phyloP scores from a whole-genome alignment of 2,113 vertebrate species.

The Labeo catla region DNA sequence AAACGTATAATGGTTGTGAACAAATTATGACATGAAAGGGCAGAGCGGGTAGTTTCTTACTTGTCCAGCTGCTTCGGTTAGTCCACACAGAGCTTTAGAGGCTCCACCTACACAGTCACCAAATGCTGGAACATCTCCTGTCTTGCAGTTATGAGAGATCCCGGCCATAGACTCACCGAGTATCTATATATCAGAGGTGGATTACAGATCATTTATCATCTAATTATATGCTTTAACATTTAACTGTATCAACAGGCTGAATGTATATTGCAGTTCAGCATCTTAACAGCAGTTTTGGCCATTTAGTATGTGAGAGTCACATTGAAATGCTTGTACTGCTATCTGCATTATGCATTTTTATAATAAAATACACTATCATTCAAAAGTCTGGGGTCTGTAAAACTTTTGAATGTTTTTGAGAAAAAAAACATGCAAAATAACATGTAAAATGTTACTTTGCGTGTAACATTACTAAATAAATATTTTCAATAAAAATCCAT shows the following conservation, averaged over 20 bases:
- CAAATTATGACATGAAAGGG: no score
- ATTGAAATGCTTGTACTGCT: not conserved
- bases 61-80: constrained; percentile 97
- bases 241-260: not conserved
- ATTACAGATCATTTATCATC: not conserved
- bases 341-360: not conserved
- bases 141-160: constrained; percentile 97
- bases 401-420: not conserved
- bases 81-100: constrained; percentile 94
- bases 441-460: not conserved
- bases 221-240: not conserved
- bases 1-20: not conserved
- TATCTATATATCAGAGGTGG: constrained; percentile 69
- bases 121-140: constrained; percentile 89
- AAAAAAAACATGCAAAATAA: not conserved
- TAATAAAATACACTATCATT: not conserved
- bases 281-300: not conserved
- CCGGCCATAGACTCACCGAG: constrained; percentile 97
- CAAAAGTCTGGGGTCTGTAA: not conserved
- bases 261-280: not conserved
- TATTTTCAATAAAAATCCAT: not conserved
- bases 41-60: constrained; percentile 69
- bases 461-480: not conserved
- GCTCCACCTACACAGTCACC: constrained; percentile 92
- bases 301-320: not conserved